A percentile compares a stretch with the other conserved stretches of the same genome.
Conservation (phyloP, 2,888 invertebrate genomes). For the Pachydiplax longipennis region DNA sequence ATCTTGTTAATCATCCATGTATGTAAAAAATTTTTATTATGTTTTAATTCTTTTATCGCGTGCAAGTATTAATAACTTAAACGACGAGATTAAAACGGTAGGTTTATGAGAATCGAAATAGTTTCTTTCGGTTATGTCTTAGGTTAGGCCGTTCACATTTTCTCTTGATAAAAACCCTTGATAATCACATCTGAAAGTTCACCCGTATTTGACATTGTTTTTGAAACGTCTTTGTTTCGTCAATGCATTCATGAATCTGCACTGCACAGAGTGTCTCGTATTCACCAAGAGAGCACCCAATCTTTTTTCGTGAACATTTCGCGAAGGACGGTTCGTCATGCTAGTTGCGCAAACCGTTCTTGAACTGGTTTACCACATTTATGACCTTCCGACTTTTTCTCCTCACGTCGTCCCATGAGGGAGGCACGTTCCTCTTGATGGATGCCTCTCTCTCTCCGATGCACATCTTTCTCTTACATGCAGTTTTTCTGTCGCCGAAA, state of each 20-base stretch:
- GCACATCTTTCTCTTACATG: neutral
- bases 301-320: neutral
- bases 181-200: neutral
- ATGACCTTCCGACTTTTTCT: neutral
- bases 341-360: neutral
- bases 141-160: no score
- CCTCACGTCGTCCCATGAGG: neutral
- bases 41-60: no score
- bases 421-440: neutral
- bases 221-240: neutral
- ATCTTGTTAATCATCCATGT: no score
- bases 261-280: neutral
- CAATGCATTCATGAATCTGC: neutral
- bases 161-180: neutral
- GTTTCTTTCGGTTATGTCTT: no score
- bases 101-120: no score
- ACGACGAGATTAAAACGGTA: no score
- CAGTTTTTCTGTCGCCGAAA: neutral
- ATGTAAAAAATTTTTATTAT: no score
- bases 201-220: neutral
- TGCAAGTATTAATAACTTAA: no score
- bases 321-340: neutral
- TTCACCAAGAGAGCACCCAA: no score
- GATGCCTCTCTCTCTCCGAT: neutral
- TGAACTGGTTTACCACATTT: conserved; percentile 11